These are phyloP conservation scores for Hylaea fasciaria DNA, from an alignment of 2,888 invertebrate species.

Conservation along the genomic window DNA sequence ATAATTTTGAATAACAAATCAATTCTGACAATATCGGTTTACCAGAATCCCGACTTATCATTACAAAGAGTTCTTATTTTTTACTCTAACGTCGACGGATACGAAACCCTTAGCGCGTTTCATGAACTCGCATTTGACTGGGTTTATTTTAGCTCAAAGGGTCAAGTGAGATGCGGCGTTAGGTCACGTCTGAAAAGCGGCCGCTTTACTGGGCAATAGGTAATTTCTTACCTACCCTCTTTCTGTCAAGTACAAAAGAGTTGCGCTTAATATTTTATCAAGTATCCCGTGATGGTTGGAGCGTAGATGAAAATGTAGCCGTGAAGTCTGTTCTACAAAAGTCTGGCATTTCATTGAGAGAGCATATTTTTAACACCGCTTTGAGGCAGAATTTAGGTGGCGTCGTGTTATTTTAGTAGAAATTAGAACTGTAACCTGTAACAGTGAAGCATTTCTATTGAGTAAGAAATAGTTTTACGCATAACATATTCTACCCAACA, in stretches of 20 bases:
- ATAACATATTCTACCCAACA: not conserved
- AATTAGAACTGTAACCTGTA: no score
- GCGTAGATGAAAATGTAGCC: conserved; percentile 23
- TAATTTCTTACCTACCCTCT: conserved; percentile 55
- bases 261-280: conserved; percentile 54
- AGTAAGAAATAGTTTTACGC: not conserved
- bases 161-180: conserved; percentile 50
- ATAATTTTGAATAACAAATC: no score
- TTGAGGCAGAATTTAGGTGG: not conserved
- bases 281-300: conserved; percentile 28
- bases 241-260: conserved; percentile 48
- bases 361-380: not conserved
- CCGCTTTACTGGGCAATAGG: conserved; percentile 54
- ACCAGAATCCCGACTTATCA: no score
- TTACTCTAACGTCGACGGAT: no score
- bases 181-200: conserved; percentile 55
- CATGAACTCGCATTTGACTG: conserved; percentile 5
- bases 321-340: not conserved
- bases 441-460: no score
- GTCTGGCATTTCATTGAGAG: not conserved
- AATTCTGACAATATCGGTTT: no score
- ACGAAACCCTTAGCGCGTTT: not conserved
- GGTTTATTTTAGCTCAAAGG: conserved; percentile 49
- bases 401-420: no score
- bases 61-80: no score